Percentiles rank a stretch among this genome's conserved stretches.
phyloP scores from a whole-genome alignment of 1,140 invertebrate species.

The Cotesia vestalis region DNA sequence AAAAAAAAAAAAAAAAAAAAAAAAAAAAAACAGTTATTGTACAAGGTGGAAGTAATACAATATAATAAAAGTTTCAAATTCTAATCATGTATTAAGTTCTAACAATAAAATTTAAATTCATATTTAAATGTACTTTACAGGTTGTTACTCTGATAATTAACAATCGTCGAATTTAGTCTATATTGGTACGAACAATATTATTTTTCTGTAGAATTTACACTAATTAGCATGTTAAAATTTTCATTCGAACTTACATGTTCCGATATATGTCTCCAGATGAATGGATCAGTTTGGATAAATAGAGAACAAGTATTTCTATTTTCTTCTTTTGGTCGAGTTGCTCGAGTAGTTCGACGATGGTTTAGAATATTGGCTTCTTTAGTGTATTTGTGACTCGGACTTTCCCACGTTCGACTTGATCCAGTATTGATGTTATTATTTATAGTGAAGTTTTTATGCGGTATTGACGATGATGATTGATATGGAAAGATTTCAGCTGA shows the following conservation, averaged over 20 bases:
- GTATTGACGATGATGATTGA: constrained; percentile 50
- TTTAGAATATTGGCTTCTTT: constrained; percentile 71
- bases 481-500: constrained; percentile 73
- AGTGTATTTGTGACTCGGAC: constrained; percentile 71
- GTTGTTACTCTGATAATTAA: too few relatives aligned
- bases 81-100: too few relatives aligned
- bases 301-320: constrained; percentile 87
- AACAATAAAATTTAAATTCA: too few relatives aligned
- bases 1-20: too few relatives aligned
- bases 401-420: constrained; percentile 57
- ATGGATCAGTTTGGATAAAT: constrained; percentile 97
- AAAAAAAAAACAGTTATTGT: too few relatives aligned
- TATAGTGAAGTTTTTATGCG: constrained; percentile 42
- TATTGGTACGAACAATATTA: too few relatives aligned
- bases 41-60: too few relatives aligned
- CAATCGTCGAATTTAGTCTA: too few relatives aligned
- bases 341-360: constrained; percentile 65
- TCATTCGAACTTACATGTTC: constrained; percentile 65
- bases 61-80: too few relatives aligned
- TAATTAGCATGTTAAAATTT: constrained; percentile 8
- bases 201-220: too few relatives aligned
- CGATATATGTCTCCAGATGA: constrained; percentile 92
- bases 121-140: too few relatives aligned
- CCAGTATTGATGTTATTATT: constrained; percentile 43
- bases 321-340: constrained; percentile 72